Percentiles rank a stretch among this genome's conserved stretches.
These are phyloP conservation scores for Ceraclea dissimilis DNA, from an alignment of 2,888 invertebrate species.

Conservation along the genomic window DNA sequence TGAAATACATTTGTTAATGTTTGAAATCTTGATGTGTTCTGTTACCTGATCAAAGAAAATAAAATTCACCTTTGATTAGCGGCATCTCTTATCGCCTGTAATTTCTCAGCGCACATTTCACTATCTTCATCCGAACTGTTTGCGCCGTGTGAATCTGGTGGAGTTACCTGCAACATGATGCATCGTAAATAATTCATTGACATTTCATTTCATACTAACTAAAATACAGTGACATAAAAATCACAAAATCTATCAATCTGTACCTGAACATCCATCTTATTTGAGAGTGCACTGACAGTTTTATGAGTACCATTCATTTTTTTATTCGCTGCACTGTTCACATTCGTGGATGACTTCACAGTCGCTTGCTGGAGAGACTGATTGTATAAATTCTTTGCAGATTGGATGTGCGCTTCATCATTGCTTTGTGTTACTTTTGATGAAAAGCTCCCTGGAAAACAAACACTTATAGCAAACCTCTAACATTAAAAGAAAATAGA, in stretches of 20 bases:
- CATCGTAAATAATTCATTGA: not conserved
- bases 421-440: constrained; percentile 17
- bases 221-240: not conserved
- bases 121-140: constrained; percentile 56
- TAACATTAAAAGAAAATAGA: too few species aligned
- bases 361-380: constrained; percentile 15
- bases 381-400: constrained; percentile 22
- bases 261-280: constrained; percentile 24
- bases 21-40: not conserved
- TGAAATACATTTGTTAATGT: too few species aligned
- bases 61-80: constrained; percentile 45
- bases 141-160: constrained; percentile 32
- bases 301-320: constrained; percentile 20
- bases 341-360: constrained; percentile 1
- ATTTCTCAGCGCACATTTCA: constrained; percentile 59
- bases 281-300: constrained; percentile 14
- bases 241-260: not conserved
- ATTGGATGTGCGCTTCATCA: constrained; percentile 15
- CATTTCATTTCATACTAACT: not conserved
- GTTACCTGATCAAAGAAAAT: not conserved
- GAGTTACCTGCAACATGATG: constrained; percentile 29
- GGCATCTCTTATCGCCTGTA: constrained; percentile 57
- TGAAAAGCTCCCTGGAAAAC: constrained; percentile 24
- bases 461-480: too few species aligned
- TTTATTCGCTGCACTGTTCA: constrained; percentile 1